These are phyloP conservation scores for Anguilla pacifica DNA, from an alignment of 2,797 vertebrate genomes.

Conservation along the genomic window DNA sequence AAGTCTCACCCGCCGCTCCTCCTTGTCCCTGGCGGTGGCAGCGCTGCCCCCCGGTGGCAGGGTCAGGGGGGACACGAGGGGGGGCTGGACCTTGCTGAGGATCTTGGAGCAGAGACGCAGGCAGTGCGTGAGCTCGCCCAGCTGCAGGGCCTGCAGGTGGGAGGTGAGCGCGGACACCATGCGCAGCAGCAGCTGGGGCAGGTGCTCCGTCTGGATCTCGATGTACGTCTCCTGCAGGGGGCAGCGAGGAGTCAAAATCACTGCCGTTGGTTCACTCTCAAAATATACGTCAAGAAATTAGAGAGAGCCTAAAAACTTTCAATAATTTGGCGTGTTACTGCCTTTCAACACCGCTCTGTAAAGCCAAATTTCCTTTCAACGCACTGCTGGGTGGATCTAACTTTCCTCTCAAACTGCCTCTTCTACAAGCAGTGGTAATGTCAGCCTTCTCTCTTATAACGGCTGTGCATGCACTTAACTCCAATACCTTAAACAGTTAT, in stretches of 20 bases:
- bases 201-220: conserved; percentile 98
- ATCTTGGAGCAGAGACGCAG: conserved; percentile 97
- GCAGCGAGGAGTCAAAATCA: conserved; percentile 1
- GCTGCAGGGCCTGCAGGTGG: conserved; percentile 84
- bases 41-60: conserved; percentile 71
- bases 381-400: not conserved
- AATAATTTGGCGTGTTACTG: not conserved
- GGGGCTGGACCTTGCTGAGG: conserved; percentile 97
- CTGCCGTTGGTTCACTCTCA: not conserved
- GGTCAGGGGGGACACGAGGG: conserved; percentile 82
- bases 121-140: conserved; percentile 90
- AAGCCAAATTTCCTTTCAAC: not conserved
- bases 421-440: not conserved
- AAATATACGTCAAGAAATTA: not conserved
- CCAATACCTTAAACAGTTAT: not conserved
- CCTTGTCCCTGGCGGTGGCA: conserved; percentile 73
- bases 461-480: not conserved
- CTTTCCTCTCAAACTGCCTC: not conserved
- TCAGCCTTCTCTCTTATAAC: not conserved
- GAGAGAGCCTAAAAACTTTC: not conserved
- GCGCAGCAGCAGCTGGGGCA: conserved; percentile 91
- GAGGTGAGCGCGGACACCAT: conserved; percentile 92
- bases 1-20: conserved; percentile 79
- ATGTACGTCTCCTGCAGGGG: conserved; percentile 91
- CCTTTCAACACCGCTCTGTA: not conserved